A percentile compares a stretch with the other conserved stretches of the same genome.
phyloP scores from a whole-genome alignment of 35 echinoderm and acorn worm genomes.

The Diadema setosum region DNA sequence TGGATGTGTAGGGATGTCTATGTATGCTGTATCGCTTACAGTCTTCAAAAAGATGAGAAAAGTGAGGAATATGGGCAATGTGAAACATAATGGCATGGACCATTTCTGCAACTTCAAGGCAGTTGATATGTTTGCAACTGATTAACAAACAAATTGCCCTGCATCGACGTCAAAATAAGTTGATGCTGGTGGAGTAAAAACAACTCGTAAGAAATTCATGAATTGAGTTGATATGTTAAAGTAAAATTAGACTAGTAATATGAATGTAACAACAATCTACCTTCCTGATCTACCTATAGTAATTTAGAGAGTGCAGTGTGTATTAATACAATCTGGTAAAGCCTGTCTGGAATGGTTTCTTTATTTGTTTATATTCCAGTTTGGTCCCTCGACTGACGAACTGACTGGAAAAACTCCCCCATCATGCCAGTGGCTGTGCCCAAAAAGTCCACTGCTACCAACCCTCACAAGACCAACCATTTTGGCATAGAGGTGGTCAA shows the following conservation, averaged over 20 bases:
- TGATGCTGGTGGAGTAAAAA: too few species aligned
- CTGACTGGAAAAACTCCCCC: background rate
- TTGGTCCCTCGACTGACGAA: background rate
- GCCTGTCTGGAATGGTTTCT: background rate
- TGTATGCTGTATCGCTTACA: too few species aligned
- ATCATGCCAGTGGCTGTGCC: slow-evolving; percentile 36
- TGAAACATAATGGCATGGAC: too few species aligned
- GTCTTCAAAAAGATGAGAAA: too few species aligned
- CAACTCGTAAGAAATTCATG: too few species aligned
- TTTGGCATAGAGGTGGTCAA: slow-evolving; percentile 98
- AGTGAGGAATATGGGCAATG: too few species aligned
- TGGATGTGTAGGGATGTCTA: too few species aligned
- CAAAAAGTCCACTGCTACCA: background rate
- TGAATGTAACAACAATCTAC: background rate
- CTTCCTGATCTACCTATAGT: background rate
- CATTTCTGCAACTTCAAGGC: too few species aligned
- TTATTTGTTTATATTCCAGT: background rate
- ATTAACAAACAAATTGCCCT: too few species aligned
- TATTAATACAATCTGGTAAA: background rate
- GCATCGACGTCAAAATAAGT: too few species aligned
- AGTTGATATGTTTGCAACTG: too few species aligned
- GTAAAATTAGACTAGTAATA: background rate
- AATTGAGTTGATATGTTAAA: too few species aligned
- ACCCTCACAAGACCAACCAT: slow-evolving; percentile 48
- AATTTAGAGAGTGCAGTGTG: background rate